Base-by-base conservation (phyloP, 2,113 vertebrate species). In the Thunnus thynnus region DNA sequence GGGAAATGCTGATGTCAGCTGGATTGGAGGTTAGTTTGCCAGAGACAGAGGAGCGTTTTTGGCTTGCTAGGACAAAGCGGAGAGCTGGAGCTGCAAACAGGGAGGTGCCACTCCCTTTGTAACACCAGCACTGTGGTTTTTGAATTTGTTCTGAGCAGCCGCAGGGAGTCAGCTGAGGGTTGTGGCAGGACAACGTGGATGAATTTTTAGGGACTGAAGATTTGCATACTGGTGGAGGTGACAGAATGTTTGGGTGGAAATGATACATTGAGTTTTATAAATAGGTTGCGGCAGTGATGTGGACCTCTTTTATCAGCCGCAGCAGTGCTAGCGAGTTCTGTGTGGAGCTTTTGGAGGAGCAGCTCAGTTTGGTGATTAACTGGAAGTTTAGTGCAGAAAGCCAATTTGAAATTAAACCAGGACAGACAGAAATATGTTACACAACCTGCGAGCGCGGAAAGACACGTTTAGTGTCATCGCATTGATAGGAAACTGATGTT, bases 51-150 rank as follows among this genome's bases (percentile, higher is more conserved):
- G 18, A 27, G 58, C 25, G 2, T 73, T 62, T 66, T 47, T 50
- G 32, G 68, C 64, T 22, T 65, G 27, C 56, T 13, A n/a, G 57
- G 41, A 63, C 36, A 61, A 36, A 68, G 56, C 67, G 4, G 46
- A 47, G 75, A 14, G 65, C 60, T 44, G 66, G n/a, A 55, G 36
- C 72, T 48, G 36, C 46, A 55, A 65, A 83, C 71, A 51, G 57
- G 44, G 72, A 69, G 65, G 72, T 52, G 82, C 71, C 78, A 30
- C 86, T 74, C 78, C 56, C 60, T 68, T 56, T 65, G 36, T 36
- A 73, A 56, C 32, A 50, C 80, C 71, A 77, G 55, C 3, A 1
- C 58, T 73, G 54, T 60, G 76, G 64, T 74, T 72, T 78, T 20
- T 65, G 32, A 52, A 16, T 76, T 72, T 50, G 18, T 72, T 64